Conservation (phyloP, 2,888 invertebrate species). For the Phytoseiulus persimilis region DNA sequence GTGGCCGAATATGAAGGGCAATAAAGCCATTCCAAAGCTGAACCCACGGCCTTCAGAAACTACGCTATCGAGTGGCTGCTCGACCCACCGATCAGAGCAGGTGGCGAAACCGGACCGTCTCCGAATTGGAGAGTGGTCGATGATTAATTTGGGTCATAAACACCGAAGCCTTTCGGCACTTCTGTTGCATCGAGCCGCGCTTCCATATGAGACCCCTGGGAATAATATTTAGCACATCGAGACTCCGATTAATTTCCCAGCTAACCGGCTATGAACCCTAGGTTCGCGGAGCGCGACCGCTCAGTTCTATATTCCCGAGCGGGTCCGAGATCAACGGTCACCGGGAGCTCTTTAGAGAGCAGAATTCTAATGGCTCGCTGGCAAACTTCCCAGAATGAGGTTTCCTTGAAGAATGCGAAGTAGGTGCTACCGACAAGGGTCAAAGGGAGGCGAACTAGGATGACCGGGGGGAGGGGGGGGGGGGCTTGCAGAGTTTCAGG, state of each 20-base stretch:
- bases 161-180: background rate
- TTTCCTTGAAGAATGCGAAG: no score
- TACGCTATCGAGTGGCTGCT: background rate
- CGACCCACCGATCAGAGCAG: background rate
- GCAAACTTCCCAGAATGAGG: no score
- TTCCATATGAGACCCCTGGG: background rate
- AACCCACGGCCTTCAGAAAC: background rate
- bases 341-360: no score
- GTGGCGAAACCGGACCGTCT: background rate
- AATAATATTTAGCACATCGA: background rate
- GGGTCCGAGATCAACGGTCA: background rate
- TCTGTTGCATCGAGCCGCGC: background rate
- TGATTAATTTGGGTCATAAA: background rate
- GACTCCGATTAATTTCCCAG: background rate
- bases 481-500: no score
- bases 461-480: no score
- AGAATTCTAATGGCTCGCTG: no score
- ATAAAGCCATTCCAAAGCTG: background rate
- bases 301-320: background rate
- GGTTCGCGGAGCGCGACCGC: background rate
- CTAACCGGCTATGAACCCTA: background rate
- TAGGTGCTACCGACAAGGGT: no score
- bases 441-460: no score
- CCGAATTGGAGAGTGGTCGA: background rate
- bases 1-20: background rate